Conservation (phyloP, 2,797 vertebrate species). For the Bucorvus abyssinicus region DNA sequence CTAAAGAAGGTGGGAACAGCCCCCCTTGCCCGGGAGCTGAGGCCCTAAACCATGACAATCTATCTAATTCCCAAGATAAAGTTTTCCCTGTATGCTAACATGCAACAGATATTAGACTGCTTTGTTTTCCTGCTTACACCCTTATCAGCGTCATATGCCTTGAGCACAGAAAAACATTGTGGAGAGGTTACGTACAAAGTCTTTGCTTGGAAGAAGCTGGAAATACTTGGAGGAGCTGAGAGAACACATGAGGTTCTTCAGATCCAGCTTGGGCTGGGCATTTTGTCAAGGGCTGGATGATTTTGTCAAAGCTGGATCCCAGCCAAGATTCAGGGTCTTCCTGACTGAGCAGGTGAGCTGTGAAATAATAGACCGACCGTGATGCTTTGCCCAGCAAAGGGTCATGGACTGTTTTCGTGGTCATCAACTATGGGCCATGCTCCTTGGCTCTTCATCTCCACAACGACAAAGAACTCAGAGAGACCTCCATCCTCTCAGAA, state of each 20-base stretch:
- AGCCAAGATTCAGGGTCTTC: neutral
- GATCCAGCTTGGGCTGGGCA: neutral
- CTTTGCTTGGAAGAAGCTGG: neutral
- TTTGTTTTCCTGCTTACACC: neutral
- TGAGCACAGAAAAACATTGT: neutral
- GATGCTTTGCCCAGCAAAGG: neutral
- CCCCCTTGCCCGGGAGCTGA: no score
- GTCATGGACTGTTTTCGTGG: neutral
- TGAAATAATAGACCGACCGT: accelerated
- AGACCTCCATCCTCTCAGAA: neutral
- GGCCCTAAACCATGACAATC: no score
- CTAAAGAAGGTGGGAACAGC: no score
- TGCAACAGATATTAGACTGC: neutral
- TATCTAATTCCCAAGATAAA: neutral
- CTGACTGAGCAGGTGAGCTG: neutral
- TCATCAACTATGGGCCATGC: neutral
- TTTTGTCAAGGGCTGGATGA: neutral
- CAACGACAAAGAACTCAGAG: neutral
- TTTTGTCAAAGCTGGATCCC: neutral
- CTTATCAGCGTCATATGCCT: neutral
- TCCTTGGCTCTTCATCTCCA: neutral
- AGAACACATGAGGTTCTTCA: neutral
- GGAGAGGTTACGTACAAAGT: neutral
- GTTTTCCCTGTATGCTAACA: neutral
- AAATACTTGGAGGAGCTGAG: neutral